Base-by-base conservation (phyloP, 2,113 vertebrate species). In the Gavia stellata region DNA sequence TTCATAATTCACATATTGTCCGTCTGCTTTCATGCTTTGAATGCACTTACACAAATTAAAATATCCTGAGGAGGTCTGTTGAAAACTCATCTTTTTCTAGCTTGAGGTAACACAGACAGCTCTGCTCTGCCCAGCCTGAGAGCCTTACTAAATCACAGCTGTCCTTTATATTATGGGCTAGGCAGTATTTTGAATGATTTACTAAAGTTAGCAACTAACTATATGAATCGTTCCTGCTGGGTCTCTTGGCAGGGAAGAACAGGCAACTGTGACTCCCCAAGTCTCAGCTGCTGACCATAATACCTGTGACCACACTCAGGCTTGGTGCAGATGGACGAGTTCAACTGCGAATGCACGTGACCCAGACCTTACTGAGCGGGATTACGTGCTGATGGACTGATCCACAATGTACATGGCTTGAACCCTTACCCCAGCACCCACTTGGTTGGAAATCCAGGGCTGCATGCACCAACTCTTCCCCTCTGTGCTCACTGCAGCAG, bases 1-100 rank as follows among this genome's bases (percentile, higher is more conserved):
- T 97, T 98, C 94, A 96, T 95, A 95, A 96, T 91, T 98, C 97
- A 94, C 95, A 96, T 96, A 96, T 96, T 97, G 97, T 98, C 95
- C 80, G 7, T 97, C 97, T 96, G 95, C 96, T 95, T 97, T 82
- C 88, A 96, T 96, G 92, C 92, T 96, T 96, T 95, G 92, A 97
- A 95, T 97, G 92, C 94, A 96, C 82, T 86, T 92, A 93, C 79
- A 75, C 88, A 95, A 93, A 98, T 94, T 94, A 97, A 96, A 95
- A 90, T 96, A 90, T 92, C 82, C 85, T 81, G 87, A 93, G 75
- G 93, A 97, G 82, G 47, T 95, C 92, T 96, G 74, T 83, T 92
- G 96, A 95, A 95, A 97, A 92, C 81, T 94, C 85, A 97, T 97
- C 88, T 79, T 78, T 86, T 92, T 86, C 65, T 85, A 81, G 92